phyloP scores from a whole-genome alignment of 2,888 invertebrate genomes.

The Troides helena region DNA sequence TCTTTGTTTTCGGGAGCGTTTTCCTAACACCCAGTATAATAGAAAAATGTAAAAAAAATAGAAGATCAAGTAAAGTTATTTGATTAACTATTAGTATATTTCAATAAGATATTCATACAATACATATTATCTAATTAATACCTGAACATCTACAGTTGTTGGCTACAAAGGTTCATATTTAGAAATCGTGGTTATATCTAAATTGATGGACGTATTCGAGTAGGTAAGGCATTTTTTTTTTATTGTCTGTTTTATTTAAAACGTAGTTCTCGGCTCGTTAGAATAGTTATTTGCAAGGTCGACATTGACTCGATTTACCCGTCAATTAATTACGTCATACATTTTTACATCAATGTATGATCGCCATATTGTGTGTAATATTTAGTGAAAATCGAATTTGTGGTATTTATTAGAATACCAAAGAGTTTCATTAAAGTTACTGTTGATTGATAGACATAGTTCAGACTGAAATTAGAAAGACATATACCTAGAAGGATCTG shows the following conservation, averaged over 20 bases:
- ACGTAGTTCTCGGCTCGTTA: slow-evolving; percentile 16
- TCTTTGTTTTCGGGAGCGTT: too few relatives aligned
- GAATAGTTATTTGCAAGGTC: slow-evolving; percentile 27
- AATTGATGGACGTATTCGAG: slow-evolving; percentile 5
- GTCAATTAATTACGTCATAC: slow-evolving; percentile 17
- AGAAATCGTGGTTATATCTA: slow-evolving; percentile 22
- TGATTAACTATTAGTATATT: too few relatives aligned
- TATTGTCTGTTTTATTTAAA: slow-evolving; percentile 24
- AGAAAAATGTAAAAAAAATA: too few relatives aligned
- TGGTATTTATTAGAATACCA: background rate
- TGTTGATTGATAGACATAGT: too few relatives aligned
- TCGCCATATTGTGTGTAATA: background rate
- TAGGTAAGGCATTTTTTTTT: slow-evolving; percentile 16
- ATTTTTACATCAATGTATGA: slow-evolving; percentile 6
- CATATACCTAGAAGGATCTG: too few relatives aligned
- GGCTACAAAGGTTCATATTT: background rate
- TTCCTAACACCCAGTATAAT: too few relatives aligned
- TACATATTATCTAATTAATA: too few relatives aligned
- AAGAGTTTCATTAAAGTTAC: too few relatives aligned
- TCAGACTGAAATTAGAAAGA: too few relatives aligned
- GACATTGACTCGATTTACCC: slow-evolving; percentile 3
- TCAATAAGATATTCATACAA: too few relatives aligned
- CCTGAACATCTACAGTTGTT: background rate
- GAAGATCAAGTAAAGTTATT: too few relatives aligned
- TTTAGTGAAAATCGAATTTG: background rate